Conservation (phyloP, 2,888 invertebrate genomes). For the Panzeria rudis region DNA sequence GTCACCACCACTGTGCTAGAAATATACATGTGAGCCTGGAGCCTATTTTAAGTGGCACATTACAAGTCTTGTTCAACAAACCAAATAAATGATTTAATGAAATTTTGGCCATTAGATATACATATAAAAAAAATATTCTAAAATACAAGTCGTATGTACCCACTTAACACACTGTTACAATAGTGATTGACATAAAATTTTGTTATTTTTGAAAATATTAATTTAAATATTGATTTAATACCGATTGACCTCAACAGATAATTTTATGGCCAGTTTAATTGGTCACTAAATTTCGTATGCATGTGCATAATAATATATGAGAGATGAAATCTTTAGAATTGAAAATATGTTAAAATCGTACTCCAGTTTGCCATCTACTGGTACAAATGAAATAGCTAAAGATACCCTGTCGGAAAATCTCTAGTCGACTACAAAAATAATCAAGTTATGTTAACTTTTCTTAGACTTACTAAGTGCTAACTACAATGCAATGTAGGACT, state of each 20-base stretch:
- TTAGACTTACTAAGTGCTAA: too few species aligned
- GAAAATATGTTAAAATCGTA: not conserved
- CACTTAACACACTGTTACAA: conserved; percentile 19
- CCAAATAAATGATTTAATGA: not conserved
- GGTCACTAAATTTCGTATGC: conserved; percentile 40
- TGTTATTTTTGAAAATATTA: conserved; percentile 47
- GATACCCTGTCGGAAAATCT: too few species aligned
- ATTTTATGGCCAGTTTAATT: conserved; percentile 58
- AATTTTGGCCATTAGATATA: conserved; percentile 26
- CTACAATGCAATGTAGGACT: too few species aligned
- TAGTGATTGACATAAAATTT: conserved; percentile 50
- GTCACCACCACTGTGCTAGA: conserved; percentile 49
- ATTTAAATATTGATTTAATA: conserved; percentile 63
- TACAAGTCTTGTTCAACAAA: conserved; percentile 9
- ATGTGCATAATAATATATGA: conserved; percentile 31
- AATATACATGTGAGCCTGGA: conserved; percentile 37
- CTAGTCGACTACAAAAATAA: too few species aligned
- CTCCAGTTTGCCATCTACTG: not conserved
- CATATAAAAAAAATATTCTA: conserved; percentile 6
- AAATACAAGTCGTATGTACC: not conserved
- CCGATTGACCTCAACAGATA: conserved; percentile 47
- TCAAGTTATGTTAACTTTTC: too few species aligned
- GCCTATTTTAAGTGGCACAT: conserved; percentile 42
- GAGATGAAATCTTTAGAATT: conserved; percentile 23
- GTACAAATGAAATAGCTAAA: conserved; percentile 3